These are phyloP conservation scores for Dorcus hopei DNA, from an alignment of 2,888 invertebrate species.

Conservation along the genomic window DNA sequence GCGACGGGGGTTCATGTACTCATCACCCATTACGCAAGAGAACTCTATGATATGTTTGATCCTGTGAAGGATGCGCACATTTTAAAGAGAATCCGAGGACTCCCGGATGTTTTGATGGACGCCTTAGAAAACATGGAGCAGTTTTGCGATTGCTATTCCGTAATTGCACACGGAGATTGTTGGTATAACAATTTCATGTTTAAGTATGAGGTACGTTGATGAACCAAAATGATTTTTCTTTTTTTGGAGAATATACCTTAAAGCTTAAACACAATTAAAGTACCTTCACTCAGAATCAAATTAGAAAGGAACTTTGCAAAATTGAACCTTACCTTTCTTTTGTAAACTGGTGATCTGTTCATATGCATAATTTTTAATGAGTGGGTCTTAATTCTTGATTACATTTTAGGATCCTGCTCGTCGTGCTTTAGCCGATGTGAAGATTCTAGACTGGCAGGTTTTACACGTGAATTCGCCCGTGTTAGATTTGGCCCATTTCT, in stretches of 20 bases:
- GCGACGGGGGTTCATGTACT: background rate
- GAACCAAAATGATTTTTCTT: background rate
- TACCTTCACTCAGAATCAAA: background rate
- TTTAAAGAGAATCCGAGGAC: background rate
- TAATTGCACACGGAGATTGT: slow-evolving; percentile 19
- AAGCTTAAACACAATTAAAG: too few relatives aligned
- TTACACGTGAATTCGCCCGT: slow-evolving; percentile 27
- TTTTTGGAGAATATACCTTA: background rate
- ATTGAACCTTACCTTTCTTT: too few relatives aligned
- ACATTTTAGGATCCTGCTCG: slow-evolving; percentile 6
- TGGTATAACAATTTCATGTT: slow-evolving; percentile 21
- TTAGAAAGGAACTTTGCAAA: background rate
- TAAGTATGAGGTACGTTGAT: slow-evolving; percentile 11
- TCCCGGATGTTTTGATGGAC: background rate
- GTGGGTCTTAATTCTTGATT: background rate
- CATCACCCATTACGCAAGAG: background rate
- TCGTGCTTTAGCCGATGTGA: slow-evolving; percentile 4
- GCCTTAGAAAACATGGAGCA: slow-evolving; percentile 3
- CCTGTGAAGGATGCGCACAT: background rate
- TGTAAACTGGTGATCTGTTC: background rate
- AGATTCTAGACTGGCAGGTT: slow-evolving; percentile 22
- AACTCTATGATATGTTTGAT: background rate
- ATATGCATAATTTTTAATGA: background rate
- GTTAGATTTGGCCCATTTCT: slow-evolving; percentile 36
- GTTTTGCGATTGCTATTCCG: background rate